Evolutionary conservation across 92 coral and sea anemone species (phyloP).

Genomic region (Epizoanthus ramosus): DNA sequence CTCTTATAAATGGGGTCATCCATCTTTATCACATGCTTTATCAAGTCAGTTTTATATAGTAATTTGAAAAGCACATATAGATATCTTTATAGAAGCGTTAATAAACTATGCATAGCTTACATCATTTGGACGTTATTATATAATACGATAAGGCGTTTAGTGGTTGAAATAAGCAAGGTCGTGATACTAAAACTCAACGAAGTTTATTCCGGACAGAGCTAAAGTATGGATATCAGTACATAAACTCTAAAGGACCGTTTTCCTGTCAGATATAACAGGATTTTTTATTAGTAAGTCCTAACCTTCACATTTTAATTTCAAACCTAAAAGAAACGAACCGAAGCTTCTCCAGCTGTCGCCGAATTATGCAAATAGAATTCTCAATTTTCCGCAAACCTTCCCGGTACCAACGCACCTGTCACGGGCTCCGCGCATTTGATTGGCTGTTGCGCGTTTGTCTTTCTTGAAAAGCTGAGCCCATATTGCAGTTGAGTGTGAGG

Average conservation of each 20-base stretch:
- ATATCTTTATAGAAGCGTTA: not conserved
- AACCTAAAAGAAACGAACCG: not conserved
- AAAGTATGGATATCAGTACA: too few species aligned
- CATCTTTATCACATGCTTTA: not conserved
- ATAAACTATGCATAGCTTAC: not conserved
- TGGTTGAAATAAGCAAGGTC: not conserved
- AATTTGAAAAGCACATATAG: not conserved
- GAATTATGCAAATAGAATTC: slow-evolving; percentile 14
- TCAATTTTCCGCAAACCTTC: slow-evolving; percentile 7
- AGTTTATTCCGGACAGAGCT: too few species aligned
- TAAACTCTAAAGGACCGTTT: too few species aligned
- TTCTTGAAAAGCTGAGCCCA: not conserved
- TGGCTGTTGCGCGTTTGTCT: slow-evolving; percentile 24
- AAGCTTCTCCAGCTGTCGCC: slow-evolving; percentile 18
- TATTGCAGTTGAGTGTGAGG: slow-evolving; percentile 8
- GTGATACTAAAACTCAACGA: not conserved
- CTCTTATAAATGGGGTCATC: too few species aligned
- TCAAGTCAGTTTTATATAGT: not conserved
- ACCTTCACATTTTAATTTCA: not conserved
- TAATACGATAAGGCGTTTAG: not conserved
- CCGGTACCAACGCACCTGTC: slow-evolving; percentile 23
- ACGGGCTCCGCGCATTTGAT: not conserved
- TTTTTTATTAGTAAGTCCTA: too few species aligned
- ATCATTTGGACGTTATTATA: not conserved
- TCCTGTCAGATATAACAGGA: too few species aligned